Evolutionary conservation across 2,113 vertebrate genomes (phyloP).

Genomic region (Felis chaus): DNA sequence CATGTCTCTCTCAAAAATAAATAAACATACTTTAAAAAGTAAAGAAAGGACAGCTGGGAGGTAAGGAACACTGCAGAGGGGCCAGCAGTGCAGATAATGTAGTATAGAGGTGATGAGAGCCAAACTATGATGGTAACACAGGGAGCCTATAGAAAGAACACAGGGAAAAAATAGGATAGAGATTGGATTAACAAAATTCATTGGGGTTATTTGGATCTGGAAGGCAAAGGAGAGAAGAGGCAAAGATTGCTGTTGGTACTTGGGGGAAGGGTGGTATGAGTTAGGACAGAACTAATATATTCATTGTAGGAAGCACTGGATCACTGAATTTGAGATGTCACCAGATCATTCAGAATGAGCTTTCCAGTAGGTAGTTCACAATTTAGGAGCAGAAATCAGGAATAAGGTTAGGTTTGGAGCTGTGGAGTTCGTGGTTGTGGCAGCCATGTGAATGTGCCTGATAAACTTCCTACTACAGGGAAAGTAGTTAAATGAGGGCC

Average conservation of each 20-base stretch:
- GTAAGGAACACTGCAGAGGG: background rate
- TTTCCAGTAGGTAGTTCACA: background rate
- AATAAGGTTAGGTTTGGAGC: background rate
- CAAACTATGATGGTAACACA: background rate
- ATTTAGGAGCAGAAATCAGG: background rate
- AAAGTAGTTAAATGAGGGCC: background rate
- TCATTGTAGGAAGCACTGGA: background rate
- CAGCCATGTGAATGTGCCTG: background rate
- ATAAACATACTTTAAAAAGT: too few relatives aligned
- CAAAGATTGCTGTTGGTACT: background rate
- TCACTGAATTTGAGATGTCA: background rate
- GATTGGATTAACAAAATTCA: background rate
- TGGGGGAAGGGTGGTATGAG: background rate
- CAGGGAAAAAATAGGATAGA: background rate
- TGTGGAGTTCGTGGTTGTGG: background rate
- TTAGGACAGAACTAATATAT: background rate
- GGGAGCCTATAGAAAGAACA: background rate
- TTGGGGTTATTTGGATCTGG: background rate
- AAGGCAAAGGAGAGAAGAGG: background rate
- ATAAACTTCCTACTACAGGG: background rate
- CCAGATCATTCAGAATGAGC: background rate
- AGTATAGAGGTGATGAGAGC: background rate
- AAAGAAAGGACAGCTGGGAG: background rate
- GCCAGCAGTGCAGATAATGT: background rate
- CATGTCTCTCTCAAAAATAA: too few relatives aligned